phyloP scores from a whole-genome alignment of 1,140 invertebrate species.

The Samia ricini region DNA sequence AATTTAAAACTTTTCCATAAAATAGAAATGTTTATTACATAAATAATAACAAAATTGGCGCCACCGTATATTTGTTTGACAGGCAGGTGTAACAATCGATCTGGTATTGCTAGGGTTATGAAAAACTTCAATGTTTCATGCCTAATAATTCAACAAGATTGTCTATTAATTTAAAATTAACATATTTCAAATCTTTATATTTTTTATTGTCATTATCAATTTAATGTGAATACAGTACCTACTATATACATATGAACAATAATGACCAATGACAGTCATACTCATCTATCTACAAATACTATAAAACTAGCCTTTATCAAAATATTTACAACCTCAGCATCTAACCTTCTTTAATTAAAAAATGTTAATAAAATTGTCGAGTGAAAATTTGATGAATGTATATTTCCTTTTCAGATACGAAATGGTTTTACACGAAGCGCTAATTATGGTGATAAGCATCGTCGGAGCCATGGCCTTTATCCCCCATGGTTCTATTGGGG shows the following conservation, averaged over 20 bases:
- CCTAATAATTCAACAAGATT: not conserved
- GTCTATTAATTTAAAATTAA: not conserved
- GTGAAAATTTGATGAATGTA: no score
- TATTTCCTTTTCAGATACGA: conserved; percentile 36
- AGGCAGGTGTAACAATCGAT: not conserved
- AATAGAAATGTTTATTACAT: not conserved
- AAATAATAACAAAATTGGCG: not conserved
- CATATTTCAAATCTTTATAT: not conserved
- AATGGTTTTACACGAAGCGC: conserved; percentile 50
- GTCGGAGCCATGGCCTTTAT: conserved; percentile 63
- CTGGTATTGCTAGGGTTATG: conserved; percentile 1
- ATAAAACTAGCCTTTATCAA: no score
- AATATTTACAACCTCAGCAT: no score
- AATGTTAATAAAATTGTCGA: no score
- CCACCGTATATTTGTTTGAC: not conserved
- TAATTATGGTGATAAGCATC: conserved; percentile 66
- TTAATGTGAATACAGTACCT: not conserved
- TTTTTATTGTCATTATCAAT: not conserved
- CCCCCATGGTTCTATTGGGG: conserved; percentile 75
- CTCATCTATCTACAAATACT: no score
- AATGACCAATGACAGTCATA: no score
- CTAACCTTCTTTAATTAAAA: no score
- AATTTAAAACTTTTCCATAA: not conserved
- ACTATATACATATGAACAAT: no score
- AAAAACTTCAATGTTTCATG: conserved; percentile 13